Base-by-base conservation (phyloP, 1,140 invertebrate genomes). In the Heliconius melpomene region DNA sequence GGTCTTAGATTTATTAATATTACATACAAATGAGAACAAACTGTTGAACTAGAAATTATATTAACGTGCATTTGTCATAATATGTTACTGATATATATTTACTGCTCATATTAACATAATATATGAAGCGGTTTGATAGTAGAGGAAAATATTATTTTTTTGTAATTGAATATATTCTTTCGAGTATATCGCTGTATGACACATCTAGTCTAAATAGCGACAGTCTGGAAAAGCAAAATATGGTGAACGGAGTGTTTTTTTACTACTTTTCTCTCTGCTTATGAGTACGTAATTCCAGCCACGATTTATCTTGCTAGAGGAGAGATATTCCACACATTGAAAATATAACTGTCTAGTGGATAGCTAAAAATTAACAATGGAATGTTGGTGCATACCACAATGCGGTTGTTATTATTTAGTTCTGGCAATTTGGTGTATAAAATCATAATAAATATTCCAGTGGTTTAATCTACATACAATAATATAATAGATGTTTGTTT, bases 1-100 rank as follows among this genome's bases (percentile, higher is more conserved):
- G 23, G 3, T 66, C 60, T 26, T 66, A 23, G 0, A 66, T 66
- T 66, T 66, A 66, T 66, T 11, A 29, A 66, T 66, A 29, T 66
- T 66, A 66, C 60, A 16, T 66, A 29, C 60, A 66, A 66, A 66
- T 66, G 60, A 66, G 60, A 29, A 66, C 60, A 66, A 66, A 66
- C 23, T 66, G 60, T 23, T 66, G 60, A 29, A 29, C 23, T 13
- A 29, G 60, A 66, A 13, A 29, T 29, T 26, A 66, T 66, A 16
- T 66, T 66, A 29, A 6, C 1, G 13, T 29, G 26, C 60, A 66
- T 66, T 66, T 66, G 60, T 66, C 9, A 60, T 60, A 60, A 26
- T 60, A 60, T 60, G 26, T 66, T 66, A 16, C 26, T 29, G 26
- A 29, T 29, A 29, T 29, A 29, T 29, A 29, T 29, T 29, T 29